Evolutionary conservation across 2,797 vertebrate genomes (phyloP).

Genomic region (Notoglanidium macrostoma): DNA sequence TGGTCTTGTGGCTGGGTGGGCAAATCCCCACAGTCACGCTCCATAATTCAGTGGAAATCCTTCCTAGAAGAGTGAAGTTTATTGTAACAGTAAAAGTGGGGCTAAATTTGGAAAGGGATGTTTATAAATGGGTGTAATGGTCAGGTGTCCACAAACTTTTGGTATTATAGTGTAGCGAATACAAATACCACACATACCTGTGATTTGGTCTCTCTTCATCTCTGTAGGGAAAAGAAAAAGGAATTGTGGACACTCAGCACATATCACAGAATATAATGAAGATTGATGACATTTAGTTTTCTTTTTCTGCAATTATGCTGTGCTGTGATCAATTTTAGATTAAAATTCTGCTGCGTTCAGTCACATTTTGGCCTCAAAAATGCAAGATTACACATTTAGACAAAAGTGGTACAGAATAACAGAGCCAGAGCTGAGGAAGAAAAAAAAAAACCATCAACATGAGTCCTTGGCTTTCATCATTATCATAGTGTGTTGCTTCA

Average conservation of each 20-base stretch:
- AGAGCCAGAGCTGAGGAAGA: neutral
- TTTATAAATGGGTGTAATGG: neutral
- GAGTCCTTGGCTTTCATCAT: slow-evolving; percentile 9
- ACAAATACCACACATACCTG: slow-evolving; percentile 81
- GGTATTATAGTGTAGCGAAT: neutral
- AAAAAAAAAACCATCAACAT: neutral
- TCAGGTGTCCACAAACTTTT: neutral
- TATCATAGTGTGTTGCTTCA: neutral
- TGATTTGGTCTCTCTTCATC: slow-evolving; percentile 85
- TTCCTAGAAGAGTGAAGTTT: neutral
- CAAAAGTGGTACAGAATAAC: neutral
- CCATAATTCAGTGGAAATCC: neutral
- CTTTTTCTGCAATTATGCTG: neutral
- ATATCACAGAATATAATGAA: neutral
- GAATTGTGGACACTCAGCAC: neutral
- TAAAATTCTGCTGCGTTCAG: neutral
- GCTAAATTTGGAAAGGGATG: neutral
- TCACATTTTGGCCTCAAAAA: neutral
- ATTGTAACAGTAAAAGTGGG: neutral
- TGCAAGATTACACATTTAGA: neutral
- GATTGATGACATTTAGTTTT: slow-evolving; percentile 3
- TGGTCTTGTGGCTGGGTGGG: neutral
- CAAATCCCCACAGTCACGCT: neutral
- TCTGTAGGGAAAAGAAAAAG: slow-evolving; percentile 74
- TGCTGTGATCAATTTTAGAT: neutral